phyloP scores from a whole-genome alignment of 2,797 vertebrate genomes.

The Macropodus opercularis region DNA sequence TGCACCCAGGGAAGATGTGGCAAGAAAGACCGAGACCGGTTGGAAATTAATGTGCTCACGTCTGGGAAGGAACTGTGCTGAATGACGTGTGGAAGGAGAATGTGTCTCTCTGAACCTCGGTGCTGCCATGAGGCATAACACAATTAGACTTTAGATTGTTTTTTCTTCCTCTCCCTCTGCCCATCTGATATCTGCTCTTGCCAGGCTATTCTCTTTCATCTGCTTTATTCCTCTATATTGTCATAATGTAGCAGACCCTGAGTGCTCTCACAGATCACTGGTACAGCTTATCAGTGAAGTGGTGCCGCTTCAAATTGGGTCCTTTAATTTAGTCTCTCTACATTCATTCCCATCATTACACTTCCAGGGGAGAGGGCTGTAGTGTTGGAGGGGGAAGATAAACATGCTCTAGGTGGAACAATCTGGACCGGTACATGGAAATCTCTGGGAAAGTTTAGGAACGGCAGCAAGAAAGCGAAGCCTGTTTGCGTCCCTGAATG shows the following conservation, averaged over 20 bases:
- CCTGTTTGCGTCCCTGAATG: constrained; percentile 13
- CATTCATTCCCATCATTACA: constrained; percentile 70
- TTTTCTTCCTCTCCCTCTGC: constrained; percentile 65
- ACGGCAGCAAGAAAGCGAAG: constrained; percentile 12
- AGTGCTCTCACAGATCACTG: constrained; percentile 80
- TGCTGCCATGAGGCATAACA: constrained; percentile 67
- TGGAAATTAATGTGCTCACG: constrained; percentile 69
- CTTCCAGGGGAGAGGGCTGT: constrained; percentile 54
- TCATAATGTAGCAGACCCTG: constrained; percentile 78
- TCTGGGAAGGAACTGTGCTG: constrained; percentile 48
- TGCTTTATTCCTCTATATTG: constrained; percentile 76
- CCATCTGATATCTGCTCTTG: constrained; percentile 75
- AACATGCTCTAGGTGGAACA: constrained; percentile 58
- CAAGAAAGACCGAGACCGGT: constrained; percentile 21
- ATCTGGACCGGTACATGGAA: constrained; percentile 27
- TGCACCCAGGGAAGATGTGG: constrained; percentile 33
- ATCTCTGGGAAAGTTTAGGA: constrained; percentile 24
- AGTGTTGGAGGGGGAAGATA: constrained; percentile 48
- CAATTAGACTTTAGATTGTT: constrained; percentile 75
- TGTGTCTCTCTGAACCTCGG: constrained; percentile 57
- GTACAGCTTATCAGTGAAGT: constrained; percentile 77
- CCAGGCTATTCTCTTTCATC: constrained; percentile 73
- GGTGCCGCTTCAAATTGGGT: constrained; percentile 75
- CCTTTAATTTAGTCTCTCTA: constrained; percentile 76
- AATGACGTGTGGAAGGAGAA: constrained; percentile 61